Base-by-base conservation (phyloP, 1,140 invertebrate species). In the Cataglyphis hispanica region DNA sequence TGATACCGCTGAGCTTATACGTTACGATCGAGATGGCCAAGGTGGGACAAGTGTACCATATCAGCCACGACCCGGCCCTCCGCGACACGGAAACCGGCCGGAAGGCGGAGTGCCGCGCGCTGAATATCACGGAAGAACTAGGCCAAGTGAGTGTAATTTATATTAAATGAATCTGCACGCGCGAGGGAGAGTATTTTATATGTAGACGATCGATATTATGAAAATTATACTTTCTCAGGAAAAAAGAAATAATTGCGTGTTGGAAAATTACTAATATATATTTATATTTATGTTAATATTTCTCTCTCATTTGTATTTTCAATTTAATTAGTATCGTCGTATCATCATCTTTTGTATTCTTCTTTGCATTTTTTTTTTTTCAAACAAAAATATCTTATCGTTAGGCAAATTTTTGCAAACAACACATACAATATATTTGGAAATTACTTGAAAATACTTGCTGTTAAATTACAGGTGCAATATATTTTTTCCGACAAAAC, bases 401-500 rank as follows among this genome's bases (percentile, higher is more conserved):
- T 22, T 19, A n/a, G n/a, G n/a, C n/a, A n/a, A n/a, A 50, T 5
- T 46, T 46, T 46, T 46, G 43, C 0, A 46, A 16, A 11, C 16
- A n/a, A 19, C 5, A n/a, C 53, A n/a, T 22, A n/a, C 6, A 56
- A 56, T 22, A 31, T 50, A 1, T 50, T 27, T 34, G 19, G 56
- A 60, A 40, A 75, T 72, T 64, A 50, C 19, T 58, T 67, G 40
- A 11, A 69, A 80, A 70, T 50, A 50, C 1, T 85, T 60, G 22
- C 60, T 13, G 19, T 78, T 74, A 27, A 67, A 81, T 91, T 91
- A 10, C 91, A 97, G 96, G 97, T 99, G 37, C 98, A 99, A 92
- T 99, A 99, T 93, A 96, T 99, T 64, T 99, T 99, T 95, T 99
- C 98, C 11, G 99, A 99, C 93, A 99, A 99, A 94, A 99, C 99